These are phyloP conservation scores for Ectropis grisescens DNA, from an alignment of 1,140 invertebrate species.

Conservation along the genomic window DNA sequence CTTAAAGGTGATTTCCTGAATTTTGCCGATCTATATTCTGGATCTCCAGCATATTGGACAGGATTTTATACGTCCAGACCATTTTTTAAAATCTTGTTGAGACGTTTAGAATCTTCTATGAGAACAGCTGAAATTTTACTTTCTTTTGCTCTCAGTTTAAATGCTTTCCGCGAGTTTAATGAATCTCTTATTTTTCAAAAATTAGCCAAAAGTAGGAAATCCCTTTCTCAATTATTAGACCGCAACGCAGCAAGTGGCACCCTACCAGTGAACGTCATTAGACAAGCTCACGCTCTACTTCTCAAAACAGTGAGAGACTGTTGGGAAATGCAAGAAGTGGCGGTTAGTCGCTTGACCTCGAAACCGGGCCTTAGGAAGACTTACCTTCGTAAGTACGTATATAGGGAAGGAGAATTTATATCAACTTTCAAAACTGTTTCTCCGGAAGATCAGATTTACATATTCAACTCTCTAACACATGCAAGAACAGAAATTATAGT, in stretches of 20 bases:
- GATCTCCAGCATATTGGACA: slow-evolving; percentile 88
- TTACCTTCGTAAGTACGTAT: slow-evolving; percentile 80
- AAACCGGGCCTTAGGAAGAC: slow-evolving; percentile 26
- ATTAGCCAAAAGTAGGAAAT: slow-evolving; percentile 78
- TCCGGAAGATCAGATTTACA: slow-evolving; percentile 71
- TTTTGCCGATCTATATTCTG: slow-evolving; percentile 87
- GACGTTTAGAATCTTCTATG: slow-evolving; percentile 83
- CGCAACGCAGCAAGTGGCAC: slow-evolving; percentile 46
- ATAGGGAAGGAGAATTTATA: slow-evolving; percentile 77
- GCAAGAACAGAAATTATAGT: slow-evolving; percentile 78
- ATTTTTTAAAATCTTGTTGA: slow-evolving; percentile 85
- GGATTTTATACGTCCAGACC: slow-evolving; percentile 91
- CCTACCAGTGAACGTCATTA: slow-evolving; percentile 21
- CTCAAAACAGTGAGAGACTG: slow-evolving; percentile 36
- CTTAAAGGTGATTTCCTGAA: slow-evolving; percentile 92
- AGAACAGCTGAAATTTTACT: slow-evolving; percentile 88
- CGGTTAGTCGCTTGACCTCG: slow-evolving; percentile 36
- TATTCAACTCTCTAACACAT: slow-evolving; percentile 83
- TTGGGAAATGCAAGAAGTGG: slow-evolving; percentile 49
- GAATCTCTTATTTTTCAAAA: slow-evolving; percentile 68
- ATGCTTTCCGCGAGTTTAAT: slow-evolving; percentile 69
- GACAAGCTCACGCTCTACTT: slow-evolving; percentile 35
- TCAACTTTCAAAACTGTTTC: slow-evolving; percentile 67
- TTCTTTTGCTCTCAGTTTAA: slow-evolving; percentile 78
- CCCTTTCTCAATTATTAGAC: slow-evolving; percentile 59